Percentiles rank a stretch among this genome's conserved stretches.
Conservation (phyloP, 2,888 invertebrate genomes). For the Drosophila borborema region DNA sequence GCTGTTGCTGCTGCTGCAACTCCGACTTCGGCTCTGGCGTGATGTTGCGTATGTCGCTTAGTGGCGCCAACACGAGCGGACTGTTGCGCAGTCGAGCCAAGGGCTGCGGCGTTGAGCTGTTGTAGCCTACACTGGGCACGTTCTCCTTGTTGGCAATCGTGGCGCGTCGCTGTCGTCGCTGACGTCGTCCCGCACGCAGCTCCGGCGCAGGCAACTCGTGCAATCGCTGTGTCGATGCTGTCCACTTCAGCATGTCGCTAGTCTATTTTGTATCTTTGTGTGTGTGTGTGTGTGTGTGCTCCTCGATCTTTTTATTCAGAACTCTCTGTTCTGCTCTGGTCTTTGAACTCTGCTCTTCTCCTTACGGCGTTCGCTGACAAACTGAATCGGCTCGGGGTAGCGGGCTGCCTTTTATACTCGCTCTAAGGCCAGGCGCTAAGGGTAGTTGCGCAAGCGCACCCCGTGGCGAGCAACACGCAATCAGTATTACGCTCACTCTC, state of each 20-base stretch:
- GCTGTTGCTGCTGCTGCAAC: not conserved
- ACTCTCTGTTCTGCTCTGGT: slow-evolving; percentile 15
- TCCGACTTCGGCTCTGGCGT: slow-evolving; percentile 73
- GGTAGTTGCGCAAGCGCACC: slow-evolving; percentile 76
- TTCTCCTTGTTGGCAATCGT: slow-evolving; percentile 83
- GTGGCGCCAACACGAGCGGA: slow-evolving; percentile 78
- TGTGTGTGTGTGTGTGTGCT: slow-evolving; percentile 7
- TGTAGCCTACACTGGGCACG: slow-evolving; percentile 56
- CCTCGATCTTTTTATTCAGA: slow-evolving; percentile 20
- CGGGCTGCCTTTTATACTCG: slow-evolving; percentile 64
- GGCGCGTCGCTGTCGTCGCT: slow-evolving; percentile 73
- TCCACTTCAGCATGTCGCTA: slow-evolving; percentile 83
- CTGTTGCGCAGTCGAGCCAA: slow-evolving; percentile 63
- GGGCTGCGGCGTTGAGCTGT: slow-evolving; percentile 81
- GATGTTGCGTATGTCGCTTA: slow-evolving; percentile 78
- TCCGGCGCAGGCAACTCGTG: slow-evolving; percentile 52
- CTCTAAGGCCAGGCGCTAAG: slow-evolving; percentile 32
- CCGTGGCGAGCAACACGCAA: slow-evolving; percentile 18
- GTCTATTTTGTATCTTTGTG: slow-evolving; percentile 3
- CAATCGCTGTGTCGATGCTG: slow-evolving; percentile 78
- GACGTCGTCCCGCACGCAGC: slow-evolving; percentile 48
- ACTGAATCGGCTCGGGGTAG: slow-evolving; percentile 68
- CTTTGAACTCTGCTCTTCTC: slow-evolving; percentile 25
- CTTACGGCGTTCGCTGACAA: slow-evolving; percentile 81
- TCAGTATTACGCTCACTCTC: slow-evolving; percentile 15